A percentile compares a stretch with the other conserved stretches of the same genome.
phyloP scores from a whole-genome alignment of 2,113 vertebrate genomes.

The Cathartes aura region DNA sequence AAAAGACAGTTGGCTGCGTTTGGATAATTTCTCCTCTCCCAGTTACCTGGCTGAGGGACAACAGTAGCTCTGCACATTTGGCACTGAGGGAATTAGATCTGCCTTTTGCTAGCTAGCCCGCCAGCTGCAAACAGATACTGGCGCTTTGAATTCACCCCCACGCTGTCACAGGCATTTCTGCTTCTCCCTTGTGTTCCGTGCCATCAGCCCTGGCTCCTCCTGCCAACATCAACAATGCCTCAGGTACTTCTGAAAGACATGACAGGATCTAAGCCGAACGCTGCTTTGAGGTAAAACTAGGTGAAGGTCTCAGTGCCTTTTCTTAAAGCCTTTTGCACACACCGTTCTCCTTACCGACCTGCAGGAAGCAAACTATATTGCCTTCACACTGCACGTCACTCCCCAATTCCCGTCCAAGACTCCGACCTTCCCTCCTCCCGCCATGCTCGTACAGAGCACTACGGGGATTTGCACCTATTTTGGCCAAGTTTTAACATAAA shows the following conservation, averaged over 20 bases:
- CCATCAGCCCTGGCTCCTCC: not conserved
- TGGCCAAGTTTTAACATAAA: not conserved
- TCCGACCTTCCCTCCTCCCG: not conserved
- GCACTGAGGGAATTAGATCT: constrained; percentile 8
- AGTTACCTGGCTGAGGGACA: not conserved
- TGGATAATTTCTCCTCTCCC: not conserved
- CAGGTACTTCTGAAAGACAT: constrained; percentile 20
- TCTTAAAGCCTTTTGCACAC: not conserved
- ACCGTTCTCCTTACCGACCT: accelerated
- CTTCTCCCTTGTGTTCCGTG: not conserved
- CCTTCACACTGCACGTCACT: accelerated
- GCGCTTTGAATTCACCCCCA: not conserved
- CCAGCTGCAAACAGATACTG: not conserved
- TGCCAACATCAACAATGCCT: constrained; percentile 1
- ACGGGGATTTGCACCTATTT: not conserved
- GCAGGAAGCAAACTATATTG: not conserved
- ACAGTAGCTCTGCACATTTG: constrained; percentile 10
- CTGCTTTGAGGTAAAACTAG: not conserved
- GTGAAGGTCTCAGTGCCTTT: constrained; percentile 30
- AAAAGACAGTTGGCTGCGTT: not conserved
- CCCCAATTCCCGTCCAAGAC: not conserved
- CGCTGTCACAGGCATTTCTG: not conserved
- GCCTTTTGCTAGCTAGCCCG: constrained; percentile 26
- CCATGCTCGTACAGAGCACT: not conserved
- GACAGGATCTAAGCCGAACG: not conserved